phyloP scores from a whole-genome alignment of 2,888 invertebrate genomes.

The Leptinotarsa tumamoca region DNA sequence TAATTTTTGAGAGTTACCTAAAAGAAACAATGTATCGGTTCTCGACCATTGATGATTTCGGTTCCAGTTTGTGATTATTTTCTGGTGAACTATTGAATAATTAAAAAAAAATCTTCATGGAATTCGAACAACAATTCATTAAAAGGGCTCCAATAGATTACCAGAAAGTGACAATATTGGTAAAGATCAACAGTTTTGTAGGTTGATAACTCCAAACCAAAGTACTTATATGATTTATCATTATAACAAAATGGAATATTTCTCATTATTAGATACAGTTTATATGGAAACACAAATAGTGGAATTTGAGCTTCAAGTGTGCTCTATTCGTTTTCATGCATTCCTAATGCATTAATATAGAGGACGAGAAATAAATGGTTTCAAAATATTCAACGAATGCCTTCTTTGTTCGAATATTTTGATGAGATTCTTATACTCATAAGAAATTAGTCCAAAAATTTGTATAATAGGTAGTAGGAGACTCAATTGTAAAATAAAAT shows the following conservation, averaged over 20 bases:
- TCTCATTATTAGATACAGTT: neutral
- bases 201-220: too few relatives aligned
- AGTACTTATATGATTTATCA: too few relatives aligned
- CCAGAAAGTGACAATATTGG: neutral
- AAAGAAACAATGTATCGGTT: too few relatives aligned
- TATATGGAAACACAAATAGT: neutral
- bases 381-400: conserved; percentile 41
- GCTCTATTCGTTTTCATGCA: neutral
- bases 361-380: conserved; percentile 1
- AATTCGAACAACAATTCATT: neutral
- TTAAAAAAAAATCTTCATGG: neutral
- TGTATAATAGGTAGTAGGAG: conserved; percentile 23
- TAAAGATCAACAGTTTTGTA: neutral
- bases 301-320: conserved; percentile 1
- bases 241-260: too few relatives aligned
- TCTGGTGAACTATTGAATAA: conserved; percentile 2
- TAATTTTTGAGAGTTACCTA: too few relatives aligned
- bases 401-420: conserved; percentile 43
- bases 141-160: conserved; percentile 17
- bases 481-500: conserved; percentile 32
- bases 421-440: conserved; percentile 7
- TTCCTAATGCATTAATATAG: neutral
- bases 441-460: conserved; percentile 13
- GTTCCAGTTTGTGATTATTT: neutral
- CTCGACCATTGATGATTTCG: too few relatives aligned